Base-by-base conservation (phyloP, 2,113 vertebrate species). In the Boleophthalmus pectinirostris region DNA sequence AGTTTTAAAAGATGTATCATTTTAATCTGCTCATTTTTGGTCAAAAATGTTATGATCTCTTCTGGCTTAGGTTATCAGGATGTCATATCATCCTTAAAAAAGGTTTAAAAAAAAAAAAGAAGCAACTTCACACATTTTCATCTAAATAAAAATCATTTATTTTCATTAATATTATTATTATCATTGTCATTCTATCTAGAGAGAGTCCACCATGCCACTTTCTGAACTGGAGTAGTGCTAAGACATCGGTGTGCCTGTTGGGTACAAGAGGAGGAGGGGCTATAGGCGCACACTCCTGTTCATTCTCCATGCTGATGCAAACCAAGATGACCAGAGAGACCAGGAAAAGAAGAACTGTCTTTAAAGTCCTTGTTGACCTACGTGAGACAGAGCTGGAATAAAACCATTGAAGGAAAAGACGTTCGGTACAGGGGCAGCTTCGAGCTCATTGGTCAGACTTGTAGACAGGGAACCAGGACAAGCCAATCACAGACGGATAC, bases 141-240 rank as follows among this genome's bases (percentile, higher is more conserved):
- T 87, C 90, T 93, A 94, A 93, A 94, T 94, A 94, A 94, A 94
- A 94, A 92, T 94, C 88, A 89, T 94, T 94, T 94, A 94, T 93
- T 93, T 87, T 92, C 87, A 90, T 92, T 91, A 92, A 91, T 92
- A 91, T 87, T 88, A 89, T 87, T 88, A 89, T 89, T 6, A 79
- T 85, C 73, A 71, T 88, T 64, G 70, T 89, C 89, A 88, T 92
- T 92, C 87, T 90, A 93, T 77, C 91, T 93, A 92, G 87, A 91
- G 87, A 91, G 84, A 89, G 90, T 93, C 92, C 93, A 92, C 92
- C 91, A 94, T 91, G 92, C 89, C 92, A 80, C 85, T 77, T 82
- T 92, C 88, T 87, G 84, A 87, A 91, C 85, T 89, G 90, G 86
- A 90, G 88, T 91, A 90, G 89, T 86, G 89, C 87, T 87, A 84